Evolutionary conservation across 2,888 invertebrate genomes (phyloP).

Genomic region (Loripinus fragilis): DNA sequence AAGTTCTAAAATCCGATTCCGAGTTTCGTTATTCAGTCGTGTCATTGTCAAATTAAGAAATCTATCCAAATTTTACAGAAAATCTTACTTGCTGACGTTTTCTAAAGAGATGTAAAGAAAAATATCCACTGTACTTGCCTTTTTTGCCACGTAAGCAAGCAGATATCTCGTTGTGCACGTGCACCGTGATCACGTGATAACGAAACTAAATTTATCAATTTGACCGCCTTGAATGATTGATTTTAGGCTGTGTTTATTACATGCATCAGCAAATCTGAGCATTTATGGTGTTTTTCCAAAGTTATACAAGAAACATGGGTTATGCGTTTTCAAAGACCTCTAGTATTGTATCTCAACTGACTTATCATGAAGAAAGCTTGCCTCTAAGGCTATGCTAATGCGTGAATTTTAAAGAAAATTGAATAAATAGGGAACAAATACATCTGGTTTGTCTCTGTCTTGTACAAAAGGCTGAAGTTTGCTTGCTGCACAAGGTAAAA

Average conservation of each 20-base stretch:
- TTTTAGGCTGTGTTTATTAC: not conserved
- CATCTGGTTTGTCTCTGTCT: too few species aligned
- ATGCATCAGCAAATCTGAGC: not conserved
- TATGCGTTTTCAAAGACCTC: conserved; percentile 6
- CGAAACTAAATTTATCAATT: not conserved
- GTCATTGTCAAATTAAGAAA: not conserved
- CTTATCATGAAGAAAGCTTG: too few species aligned
- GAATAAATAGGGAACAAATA: too few species aligned
- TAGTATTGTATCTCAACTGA: not conserved
- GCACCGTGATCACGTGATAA: not conserved
- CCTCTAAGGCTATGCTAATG: too few species aligned
- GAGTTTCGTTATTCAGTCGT: conserved; percentile 4
- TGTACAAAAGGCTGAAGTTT: too few species aligned
- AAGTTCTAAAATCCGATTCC: conserved; percentile 7
- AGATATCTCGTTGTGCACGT: too few species aligned
- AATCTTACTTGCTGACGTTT: too few species aligned
- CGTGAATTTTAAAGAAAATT: too few species aligned
- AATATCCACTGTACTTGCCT: not conserved
- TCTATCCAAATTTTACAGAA: too few species aligned
- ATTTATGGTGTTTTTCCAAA: not conserved
- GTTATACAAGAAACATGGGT: too few species aligned
- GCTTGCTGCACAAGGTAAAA: too few species aligned
- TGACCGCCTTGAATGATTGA: not conserved
- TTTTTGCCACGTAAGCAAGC: not conserved
- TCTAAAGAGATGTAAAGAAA: not conserved